A percentile compares a stretch with the other conserved stretches of the same genome.
These are phyloP conservation scores for Drosophila borborema DNA, from an alignment of 2,888 invertebrate species.

Conservation along the genomic window DNA sequence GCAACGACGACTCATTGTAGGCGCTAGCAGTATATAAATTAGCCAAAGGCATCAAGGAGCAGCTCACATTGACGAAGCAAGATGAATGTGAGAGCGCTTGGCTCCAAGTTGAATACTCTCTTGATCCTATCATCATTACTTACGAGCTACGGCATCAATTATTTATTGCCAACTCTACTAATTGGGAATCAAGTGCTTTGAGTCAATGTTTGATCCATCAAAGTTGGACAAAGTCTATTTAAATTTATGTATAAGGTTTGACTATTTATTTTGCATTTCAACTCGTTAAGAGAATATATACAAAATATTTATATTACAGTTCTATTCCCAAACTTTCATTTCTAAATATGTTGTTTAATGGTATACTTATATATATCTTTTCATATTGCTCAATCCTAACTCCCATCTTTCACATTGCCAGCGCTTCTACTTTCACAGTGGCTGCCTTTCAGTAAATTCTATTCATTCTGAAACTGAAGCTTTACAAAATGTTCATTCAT, in stretches of 20 bases:
- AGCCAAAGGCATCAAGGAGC: conserved; percentile 33
- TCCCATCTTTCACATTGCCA: background rate
- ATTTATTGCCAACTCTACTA: conserved; percentile 6
- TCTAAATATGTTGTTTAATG: background rate
- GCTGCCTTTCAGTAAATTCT: background rate
- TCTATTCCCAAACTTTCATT: background rate
- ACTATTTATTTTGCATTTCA: background rate
- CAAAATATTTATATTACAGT: background rate
- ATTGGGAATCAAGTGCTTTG: conserved; percentile 11
- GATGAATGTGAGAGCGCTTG: conserved; percentile 26
- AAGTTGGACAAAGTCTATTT: background rate
- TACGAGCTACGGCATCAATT: background rate
- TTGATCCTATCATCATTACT: conserved; percentile 7
- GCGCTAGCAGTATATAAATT: conserved; percentile 48
- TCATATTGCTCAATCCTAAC: background rate
- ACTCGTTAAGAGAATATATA: background rate
- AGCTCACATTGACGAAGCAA: conserved; percentile 26
- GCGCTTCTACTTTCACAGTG: too few relatives aligned
- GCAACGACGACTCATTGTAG: conserved; percentile 34
- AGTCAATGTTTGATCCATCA: background rate
- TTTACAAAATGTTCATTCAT: conserved; percentile 3
- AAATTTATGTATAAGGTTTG: background rate
- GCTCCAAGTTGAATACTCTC: background rate
- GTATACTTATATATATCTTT: too few relatives aligned
- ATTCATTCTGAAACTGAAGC: conserved; percentile 1